Percentiles rank a stretch among this genome's conserved stretches.
phyloP scores from a whole-genome alignment of 2,888 invertebrate genomes.

The Mythimna impura region DNA sequence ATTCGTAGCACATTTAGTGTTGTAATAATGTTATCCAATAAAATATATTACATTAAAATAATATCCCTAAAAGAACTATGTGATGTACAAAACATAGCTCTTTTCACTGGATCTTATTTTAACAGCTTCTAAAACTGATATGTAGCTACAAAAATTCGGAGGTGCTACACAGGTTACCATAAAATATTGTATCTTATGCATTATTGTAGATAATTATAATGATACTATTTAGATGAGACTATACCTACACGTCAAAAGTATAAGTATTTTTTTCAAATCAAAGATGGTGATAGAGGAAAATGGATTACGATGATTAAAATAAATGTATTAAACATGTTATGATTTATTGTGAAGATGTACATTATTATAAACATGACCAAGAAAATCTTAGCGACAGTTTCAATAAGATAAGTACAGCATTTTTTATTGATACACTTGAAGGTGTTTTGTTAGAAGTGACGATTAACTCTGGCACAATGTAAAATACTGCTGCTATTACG shows the following conservation, averaged over 20 bases:
- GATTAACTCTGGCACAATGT: conserved; percentile 37
- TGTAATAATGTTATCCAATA: conserved; percentile 60
- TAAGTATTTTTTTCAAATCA: conserved; percentile 46
- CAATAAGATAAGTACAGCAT: conserved; percentile 45
- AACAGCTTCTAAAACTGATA: conserved; percentile 59
- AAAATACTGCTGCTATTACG: conserved; percentile 58
- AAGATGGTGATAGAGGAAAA: conserved; percentile 28
- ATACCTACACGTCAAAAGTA: conserved; percentile 39
- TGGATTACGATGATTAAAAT: conserved; percentile 20
- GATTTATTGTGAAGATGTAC: conserved; percentile 13
- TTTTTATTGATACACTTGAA: conserved; percentile 23
- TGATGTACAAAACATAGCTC: conserved; percentile 48
- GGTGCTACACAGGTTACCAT: conserved; percentile 88
- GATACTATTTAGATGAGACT: conserved; percentile 63
- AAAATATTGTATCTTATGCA: conserved; percentile 74
- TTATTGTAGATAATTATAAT: conserved; percentile 75
- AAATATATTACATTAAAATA: conserved; percentile 56
- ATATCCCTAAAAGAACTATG: conserved; percentile 63
- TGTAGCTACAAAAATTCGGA: conserved; percentile 72
- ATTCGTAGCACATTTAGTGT: conserved; percentile 62
- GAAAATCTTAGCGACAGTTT: conserved; percentile 22
- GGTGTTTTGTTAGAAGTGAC: conserved; percentile 21
- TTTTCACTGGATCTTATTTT: conserved; percentile 60
- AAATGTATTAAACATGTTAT: conserved; percentile 26
- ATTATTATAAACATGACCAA: conserved; percentile 20